A percentile compares a stretch with the other conserved stretches of the same genome.
phyloP scores from a whole-genome alignment of 2,888 invertebrate genomes.

The Callosobruchus maculatus region DNA sequence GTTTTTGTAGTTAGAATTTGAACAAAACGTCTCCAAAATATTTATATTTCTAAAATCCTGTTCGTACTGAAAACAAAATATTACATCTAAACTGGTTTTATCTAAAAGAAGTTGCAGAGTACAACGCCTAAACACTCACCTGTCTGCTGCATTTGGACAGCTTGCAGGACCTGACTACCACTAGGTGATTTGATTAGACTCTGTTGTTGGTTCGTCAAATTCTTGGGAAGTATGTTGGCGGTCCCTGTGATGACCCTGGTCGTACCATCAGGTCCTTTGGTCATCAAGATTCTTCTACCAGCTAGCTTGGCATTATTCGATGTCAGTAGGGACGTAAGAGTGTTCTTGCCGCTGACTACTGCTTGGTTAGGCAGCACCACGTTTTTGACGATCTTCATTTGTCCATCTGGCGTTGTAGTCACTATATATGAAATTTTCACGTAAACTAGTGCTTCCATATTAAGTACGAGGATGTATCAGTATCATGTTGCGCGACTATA shows the following conservation, averaged over 20 bases:
- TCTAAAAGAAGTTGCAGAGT: neutral
- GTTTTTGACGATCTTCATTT: constrained; percentile 64
- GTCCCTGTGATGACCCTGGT: constrained; percentile 61
- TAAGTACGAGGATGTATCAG: too few species aligned
- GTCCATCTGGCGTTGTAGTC: constrained; percentile 52
- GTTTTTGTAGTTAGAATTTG: too few species aligned
- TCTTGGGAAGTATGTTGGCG: constrained; percentile 56
- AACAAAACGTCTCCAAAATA: too few species aligned
- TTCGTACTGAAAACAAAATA: too few species aligned
- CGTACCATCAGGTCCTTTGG: constrained; percentile 68
- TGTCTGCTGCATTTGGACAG: constrained; percentile 25
- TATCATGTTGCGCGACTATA: too few species aligned
- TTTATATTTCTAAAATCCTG: too few species aligned
- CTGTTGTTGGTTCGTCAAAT: constrained; percentile 42
- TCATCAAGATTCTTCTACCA: constrained; percentile 69
- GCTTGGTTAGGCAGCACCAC: constrained; percentile 57
- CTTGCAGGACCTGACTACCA: constrained; percentile 38
- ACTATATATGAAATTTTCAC: constrained; percentile 15
- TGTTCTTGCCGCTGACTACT: constrained; percentile 58
- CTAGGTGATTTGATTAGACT: constrained; percentile 53
- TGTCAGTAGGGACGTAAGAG: constrained; percentile 64
- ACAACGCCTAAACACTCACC: constrained; percentile 1
- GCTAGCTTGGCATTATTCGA: constrained; percentile 63
- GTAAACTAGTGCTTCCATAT: too few species aligned
- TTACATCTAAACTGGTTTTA: too few species aligned